Base-by-base conservation (phyloP, 2,113 vertebrate genomes). In the Orientallactaga bullata region DNA sequence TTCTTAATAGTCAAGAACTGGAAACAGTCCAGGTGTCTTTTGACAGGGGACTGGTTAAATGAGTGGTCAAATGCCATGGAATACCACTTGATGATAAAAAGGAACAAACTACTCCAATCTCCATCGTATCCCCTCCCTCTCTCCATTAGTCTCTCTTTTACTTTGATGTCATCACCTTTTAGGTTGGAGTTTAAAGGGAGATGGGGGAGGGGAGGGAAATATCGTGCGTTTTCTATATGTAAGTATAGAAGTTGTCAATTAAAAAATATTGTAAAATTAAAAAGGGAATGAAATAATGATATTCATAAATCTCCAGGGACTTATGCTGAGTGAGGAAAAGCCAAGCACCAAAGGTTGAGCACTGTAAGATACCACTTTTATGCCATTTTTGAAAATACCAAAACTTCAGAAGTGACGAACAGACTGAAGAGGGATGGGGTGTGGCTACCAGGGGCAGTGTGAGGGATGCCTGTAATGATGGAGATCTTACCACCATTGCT, bases 11-110 rank as follows among this genome's bases (percentile, higher is more conserved):
- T 20, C 51, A 51, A 78, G 76, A 58, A n/a, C 16, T 66, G 84
- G 83, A 47, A 94, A 82, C 1, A 11, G 32, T n/a, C 39, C 77
- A 74, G 47, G 73, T 61, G 28, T 72, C 55, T 84, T 87, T 95
- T 76, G 32, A 81, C 47, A 93, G 77, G n/a, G 11, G 55, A 72
- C 80, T 47, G 83, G 65, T 85, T 90, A 90, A 72, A 66, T 88
- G 76, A 68, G 51, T 30, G n/a, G 87, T 37, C 24, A 13, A 69
- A 37, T 35, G 20, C 51, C 42, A 51, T 1, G 68, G 30, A 71
- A 61, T 69, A 95, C 9, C 11, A 60, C 42, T 87, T 32, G 58
- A 9, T 83, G 74, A 95, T 73, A 89, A 89, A 88, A 92, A 72
- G 35, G 69, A n/a, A n/a, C n/a, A n/a, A n/a, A n/a, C n/a, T n/a